Evolutionary conservation across 1,140 invertebrate species (phyloP), one percentile per base, ranked within the genome.

Genomic region (Drosophila tristis): DNA sequence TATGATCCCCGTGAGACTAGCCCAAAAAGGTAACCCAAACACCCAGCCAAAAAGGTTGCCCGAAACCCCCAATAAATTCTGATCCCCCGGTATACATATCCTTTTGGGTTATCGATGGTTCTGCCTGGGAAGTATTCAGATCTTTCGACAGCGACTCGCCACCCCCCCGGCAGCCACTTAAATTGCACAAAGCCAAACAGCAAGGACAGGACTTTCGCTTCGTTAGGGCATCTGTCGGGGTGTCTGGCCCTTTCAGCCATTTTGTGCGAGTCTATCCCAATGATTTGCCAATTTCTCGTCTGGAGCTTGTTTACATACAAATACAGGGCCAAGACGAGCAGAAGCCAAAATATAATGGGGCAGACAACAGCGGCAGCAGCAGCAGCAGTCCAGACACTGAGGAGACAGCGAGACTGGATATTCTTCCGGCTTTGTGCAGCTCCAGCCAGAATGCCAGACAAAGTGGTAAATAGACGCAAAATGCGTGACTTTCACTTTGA

Each of bases 401-500:
- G 68, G 58, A 67, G 59, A 54, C 59, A 54, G 66, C 56, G 51
- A 61, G 60, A 31, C 72, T 65, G 35, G 35, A 9, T 39, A 5
- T 65, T 65, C 49, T 71, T 48, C 64, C 44, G 53, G 54, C 54
- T 68, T 68, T 63, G 29, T 13, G 67, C 45, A 71, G 25, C 58
- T 58, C 43, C 53, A 25, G 65, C 15, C 65, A 57, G 23, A 59
- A 26, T 20, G 50, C 49, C 80, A 85, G 80, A 84, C 80, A 84
- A 84, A 79, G 80, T 84, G 80, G 80, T 68, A 85, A 85, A 84
- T 68, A 84, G 72, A 84, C 63, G 76, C 63, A 85, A 84, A 76
- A 85, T 59, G 80, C 80, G 80, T 84, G 80, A 84, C 80, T 84
- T 84, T 84, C 80, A 84, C 80, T 84, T 84, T 84, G 80, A 84